phyloP scores from a whole-genome alignment of 2,113 vertebrate genomes.

The Seriola dumerili region DNA sequence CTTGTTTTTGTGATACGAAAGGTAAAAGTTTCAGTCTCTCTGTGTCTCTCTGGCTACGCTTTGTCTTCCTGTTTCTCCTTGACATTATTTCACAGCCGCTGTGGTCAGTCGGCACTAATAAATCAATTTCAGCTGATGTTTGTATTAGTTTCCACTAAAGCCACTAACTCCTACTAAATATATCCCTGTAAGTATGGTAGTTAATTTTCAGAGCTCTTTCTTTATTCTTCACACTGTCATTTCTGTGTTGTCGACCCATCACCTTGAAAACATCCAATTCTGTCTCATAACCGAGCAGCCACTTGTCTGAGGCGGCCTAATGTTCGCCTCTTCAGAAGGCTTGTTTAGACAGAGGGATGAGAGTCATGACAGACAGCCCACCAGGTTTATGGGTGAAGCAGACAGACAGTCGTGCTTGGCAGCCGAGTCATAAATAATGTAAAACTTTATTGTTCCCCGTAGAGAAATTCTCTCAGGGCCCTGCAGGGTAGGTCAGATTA shows the following conservation, averaged over 20 bases:
- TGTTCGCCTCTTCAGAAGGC: not conserved
- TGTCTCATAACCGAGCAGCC: not conserved
- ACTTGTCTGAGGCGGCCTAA: not conserved
- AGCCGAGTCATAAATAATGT: constrained; percentile 30
- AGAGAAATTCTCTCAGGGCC: not conserved
- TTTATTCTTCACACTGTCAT: not conserved
- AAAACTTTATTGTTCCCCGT: constrained; percentile 12
- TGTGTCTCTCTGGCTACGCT: not conserved
- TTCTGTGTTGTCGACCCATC: not conserved
- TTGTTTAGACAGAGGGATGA: not conserved
- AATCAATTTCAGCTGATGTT: not conserved
- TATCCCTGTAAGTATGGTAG: not conserved
- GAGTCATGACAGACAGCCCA: constrained; percentile 1
- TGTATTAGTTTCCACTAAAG: not conserved
- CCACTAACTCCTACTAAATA: not conserved
- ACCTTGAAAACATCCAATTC: not conserved
- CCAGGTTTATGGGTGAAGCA: constrained; percentile 3
- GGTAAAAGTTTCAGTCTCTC: not conserved
- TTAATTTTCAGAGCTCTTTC: not conserved
- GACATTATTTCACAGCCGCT: not conserved
- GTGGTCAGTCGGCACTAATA: not conserved
- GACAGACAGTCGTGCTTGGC: not conserved
- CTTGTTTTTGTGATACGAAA: no score
- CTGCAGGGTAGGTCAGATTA: not conserved
- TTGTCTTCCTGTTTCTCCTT: not conserved